Conservation (phyloP, 2,888 invertebrate genomes). For the Allygus modestus region DNA sequence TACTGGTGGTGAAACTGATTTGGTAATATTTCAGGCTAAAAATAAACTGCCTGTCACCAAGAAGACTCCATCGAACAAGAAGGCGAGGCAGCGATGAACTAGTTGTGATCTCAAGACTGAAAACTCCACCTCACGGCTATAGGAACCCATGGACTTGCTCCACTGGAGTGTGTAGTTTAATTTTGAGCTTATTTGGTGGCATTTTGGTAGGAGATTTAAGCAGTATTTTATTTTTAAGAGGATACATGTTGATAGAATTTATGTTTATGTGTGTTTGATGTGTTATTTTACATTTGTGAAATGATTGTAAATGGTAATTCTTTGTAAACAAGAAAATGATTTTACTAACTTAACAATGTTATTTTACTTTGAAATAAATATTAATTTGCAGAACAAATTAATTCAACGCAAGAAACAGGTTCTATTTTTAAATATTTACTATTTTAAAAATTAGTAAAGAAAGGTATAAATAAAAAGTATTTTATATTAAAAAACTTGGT, state of each 20-base stretch:
- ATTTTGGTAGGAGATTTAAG: not conserved
- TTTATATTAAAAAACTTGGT: not conserved
- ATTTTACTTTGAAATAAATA: too few relatives aligned
- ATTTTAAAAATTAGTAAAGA: too few relatives aligned
- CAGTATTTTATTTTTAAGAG: not conserved
- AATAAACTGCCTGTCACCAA: not conserved
- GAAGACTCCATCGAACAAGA: constrained; percentile 34
- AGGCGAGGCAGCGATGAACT: constrained; percentile 18
- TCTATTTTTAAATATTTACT: not conserved
- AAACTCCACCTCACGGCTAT: not conserved
- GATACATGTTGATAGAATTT: not conserved
- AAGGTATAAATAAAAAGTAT: too few relatives aligned
- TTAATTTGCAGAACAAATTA: too few relatives aligned
- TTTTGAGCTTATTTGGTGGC: not conserved
- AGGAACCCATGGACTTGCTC: not conserved
- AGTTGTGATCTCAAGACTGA: not conserved
- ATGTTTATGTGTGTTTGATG: not conserved
- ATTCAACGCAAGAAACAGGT: too few relatives aligned
- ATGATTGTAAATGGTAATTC: too few relatives aligned
- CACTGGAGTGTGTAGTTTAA: not conserved
- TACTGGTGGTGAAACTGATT: too few relatives aligned
- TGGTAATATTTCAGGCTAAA: not conserved
- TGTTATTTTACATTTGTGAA: not conserved
- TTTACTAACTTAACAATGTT: too few relatives aligned
- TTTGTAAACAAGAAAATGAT: too few relatives aligned